Conservation (phyloP, 2,113 vertebrate species). For the Microcebus griseorufus region DNA sequence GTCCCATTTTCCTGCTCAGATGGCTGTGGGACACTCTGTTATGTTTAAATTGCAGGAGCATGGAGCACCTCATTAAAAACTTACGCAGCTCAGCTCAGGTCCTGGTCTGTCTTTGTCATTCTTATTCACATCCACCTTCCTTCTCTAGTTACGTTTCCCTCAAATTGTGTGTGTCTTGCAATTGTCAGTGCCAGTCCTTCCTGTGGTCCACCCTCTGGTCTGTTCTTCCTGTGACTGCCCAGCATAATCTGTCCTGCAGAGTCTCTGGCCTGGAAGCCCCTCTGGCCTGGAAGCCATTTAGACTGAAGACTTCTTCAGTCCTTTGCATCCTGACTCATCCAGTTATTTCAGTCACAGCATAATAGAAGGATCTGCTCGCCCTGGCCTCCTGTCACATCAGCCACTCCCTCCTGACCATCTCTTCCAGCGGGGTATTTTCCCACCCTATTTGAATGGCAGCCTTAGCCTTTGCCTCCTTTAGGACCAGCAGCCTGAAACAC, state of each 20-base stretch:
- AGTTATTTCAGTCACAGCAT: not conserved
- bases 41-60: not conserved
- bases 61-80: not conserved
- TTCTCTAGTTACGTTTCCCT: not conserved
- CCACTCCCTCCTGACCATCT: not conserved
- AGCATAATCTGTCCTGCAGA: not conserved
- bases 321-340: not conserved
- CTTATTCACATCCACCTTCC: not conserved
- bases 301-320: not conserved
- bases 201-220: not conserved
- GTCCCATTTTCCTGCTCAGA: not conserved
- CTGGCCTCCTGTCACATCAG: conserved; percentile 13
- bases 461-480: not conserved
- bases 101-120: not conserved
- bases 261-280: not conserved
- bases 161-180: not conserved
- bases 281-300: not conserved
- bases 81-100: not conserved
- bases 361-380: not conserved
- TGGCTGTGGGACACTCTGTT: not conserved
- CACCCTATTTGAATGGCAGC: not conserved
- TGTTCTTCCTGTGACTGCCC: not conserved
- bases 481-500: not conserved
- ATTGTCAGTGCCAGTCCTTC: not conserved
- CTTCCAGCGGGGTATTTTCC: not conserved